Evolutionary conservation across 2,797 vertebrate genomes (phyloP).

Genomic region (Meda fulgida): DNA sequence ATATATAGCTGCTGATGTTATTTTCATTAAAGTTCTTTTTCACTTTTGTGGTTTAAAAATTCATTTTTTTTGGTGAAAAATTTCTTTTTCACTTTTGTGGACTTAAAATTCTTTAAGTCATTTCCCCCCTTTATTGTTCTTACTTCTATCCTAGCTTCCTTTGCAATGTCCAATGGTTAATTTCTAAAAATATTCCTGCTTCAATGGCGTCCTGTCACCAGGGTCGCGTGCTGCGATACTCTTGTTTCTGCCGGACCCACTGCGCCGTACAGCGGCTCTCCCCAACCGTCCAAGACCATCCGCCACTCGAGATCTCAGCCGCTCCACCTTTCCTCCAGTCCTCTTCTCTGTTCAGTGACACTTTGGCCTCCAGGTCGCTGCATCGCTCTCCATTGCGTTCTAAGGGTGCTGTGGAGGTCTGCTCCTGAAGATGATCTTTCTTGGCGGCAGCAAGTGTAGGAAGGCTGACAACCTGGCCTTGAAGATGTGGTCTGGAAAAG

Average conservation of each 20-base stretch:
- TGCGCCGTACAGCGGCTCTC: slow-evolving; percentile 71
- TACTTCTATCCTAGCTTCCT: neutral
- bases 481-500: slow-evolving; percentile 57
- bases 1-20: slow-evolving; percentile 4
- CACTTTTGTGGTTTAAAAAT: slow-evolving; percentile 8
- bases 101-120: neutral
- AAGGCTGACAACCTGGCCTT: slow-evolving; percentile 42
- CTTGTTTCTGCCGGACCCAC: slow-evolving; percentile 80
- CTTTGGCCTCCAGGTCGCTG: neutral
- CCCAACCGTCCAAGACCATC: slow-evolving; percentile 71
- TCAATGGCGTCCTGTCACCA: slow-evolving; percentile 74
- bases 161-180: neutral
- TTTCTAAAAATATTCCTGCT: neutral
- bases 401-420: slow-evolving; percentile 30
- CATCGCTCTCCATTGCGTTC: neutral
- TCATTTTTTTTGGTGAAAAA: too few relatives aligned
- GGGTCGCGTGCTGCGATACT: slow-evolving; percentile 79
- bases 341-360: slow-evolving; percentile 1
- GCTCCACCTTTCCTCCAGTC: slow-evolving; percentile 18
- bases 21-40: slow-evolving; percentile 11
- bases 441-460: slow-evolving; percentile 50
- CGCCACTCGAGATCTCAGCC: slow-evolving; percentile 26
- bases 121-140: neutral
- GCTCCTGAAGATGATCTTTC: slow-evolving; percentile 2
- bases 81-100: slow-evolving; percentile 2